Base-by-base conservation (phyloP, 2,113 vertebrate genomes). In the Alligator mississippiensis region DNA sequence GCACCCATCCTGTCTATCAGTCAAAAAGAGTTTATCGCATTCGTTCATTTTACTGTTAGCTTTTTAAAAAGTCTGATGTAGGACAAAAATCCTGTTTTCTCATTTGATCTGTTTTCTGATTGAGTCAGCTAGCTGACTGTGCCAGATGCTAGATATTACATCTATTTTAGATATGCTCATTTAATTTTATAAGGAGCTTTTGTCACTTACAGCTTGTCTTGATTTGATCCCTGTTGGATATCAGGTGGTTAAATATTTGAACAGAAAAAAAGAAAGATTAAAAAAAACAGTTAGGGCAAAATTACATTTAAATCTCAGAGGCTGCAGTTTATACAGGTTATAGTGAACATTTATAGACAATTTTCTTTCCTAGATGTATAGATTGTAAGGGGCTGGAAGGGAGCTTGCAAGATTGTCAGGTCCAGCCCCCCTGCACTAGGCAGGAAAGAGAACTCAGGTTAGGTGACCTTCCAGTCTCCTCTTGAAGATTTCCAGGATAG, bases 91-190 rank as follows among this genome's bases (percentile, higher is more conserved):
- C 57, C 1, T 0, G 78, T 96, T 96, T 94, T 95, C 8, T 94
- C 60, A 81, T 96, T 88, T 92, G 84, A 94, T 95, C 87, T 89
- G 57, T 83, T 61, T 83, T 62, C 57, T n/a, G 93, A 47, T 66
- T 84, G 25, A 61, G 34, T 4, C 4, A 84, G 25, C 4, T 82
- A 92, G 61, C 68, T 9, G 25, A 9, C 22, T 54, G 38, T 4
- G 3, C 7, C 2, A 70, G 57, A 11, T 7, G n/a, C 21, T 34
- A 92, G 16, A 47, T 47, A 17, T 55, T 85, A 6, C 77, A 82
- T 6, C 21, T 80, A 9, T 21, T 78, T 55, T 34, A 84, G 13
- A 72, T 76, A 4, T 10, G 28, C 15, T 77, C 14, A 1, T 62
- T 91, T 91, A 21, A 4, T 11, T 82, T 87, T 22, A 30, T 5